Base-by-base conservation (phyloP, 2,113 vertebrate species). In the Callopanchax toddi region DNA sequence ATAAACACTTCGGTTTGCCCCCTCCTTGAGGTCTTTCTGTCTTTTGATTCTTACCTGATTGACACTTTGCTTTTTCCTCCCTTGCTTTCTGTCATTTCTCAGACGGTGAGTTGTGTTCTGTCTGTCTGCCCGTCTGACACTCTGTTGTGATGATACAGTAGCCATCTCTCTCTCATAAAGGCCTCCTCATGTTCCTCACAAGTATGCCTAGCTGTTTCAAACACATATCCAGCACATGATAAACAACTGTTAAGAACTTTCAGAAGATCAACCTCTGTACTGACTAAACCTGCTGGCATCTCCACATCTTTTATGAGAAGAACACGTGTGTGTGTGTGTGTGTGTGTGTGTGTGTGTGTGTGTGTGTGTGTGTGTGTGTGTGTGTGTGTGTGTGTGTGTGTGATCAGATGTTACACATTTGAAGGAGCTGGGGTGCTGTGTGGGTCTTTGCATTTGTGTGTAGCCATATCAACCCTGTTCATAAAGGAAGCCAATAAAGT, bases 21-120 rank as follows among this genome's bases (percentile, higher is more conserved):
- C 62, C 64, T 75, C 49, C 52, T 57, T 80, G 16, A 79, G 43
- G 54, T 72, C 74, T 89, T 71, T 89, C 55, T 79, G 59, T 79
- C 67, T 78, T 58, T 76, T 78, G 79, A 65, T 89, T 90, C 85
- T 92, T 69, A 78, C 72, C 91, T 90, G 90, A 92, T 92, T 94
- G 91, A 95, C 93, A 92, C 89, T 94, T 92, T 94, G 92, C 94
- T 94, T 95, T 92, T 83, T 85, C 77, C 42, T 26, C 84, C 79
- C 85, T 78, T 78, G 85, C 85, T 81, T 90, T 89, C 88, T 92
- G 68, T 78, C 66, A 22, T 86, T 76, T 86, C 67, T 84, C 86
- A 91, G 89, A 91, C 25, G 88, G 89, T 91, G 84, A 91, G 89
- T 91, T 81, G 67, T 73, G 86, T 59, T 78, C 62, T 68, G 60